Evolutionary conservation across 2,113 vertebrate genomes (phyloP).

Genomic region (Triplophysa siluroides): DNA sequence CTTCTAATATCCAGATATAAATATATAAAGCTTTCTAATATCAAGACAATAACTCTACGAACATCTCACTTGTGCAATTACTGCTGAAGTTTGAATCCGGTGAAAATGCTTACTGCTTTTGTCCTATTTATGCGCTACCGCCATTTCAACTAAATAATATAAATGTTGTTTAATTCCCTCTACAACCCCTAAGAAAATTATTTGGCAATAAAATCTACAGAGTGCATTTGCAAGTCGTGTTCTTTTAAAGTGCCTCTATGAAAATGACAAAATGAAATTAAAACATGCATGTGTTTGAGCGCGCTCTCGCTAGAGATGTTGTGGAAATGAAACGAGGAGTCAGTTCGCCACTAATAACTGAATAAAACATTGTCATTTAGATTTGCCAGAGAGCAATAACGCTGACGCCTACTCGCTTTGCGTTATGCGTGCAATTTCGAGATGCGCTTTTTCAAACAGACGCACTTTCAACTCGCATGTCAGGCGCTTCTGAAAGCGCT

Average conservation of each 20-base stretch:
- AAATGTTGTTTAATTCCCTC: conserved; percentile 67
- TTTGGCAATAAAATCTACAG: conserved; percentile 79
- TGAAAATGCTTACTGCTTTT: conserved; percentile 65
- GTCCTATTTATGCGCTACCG: conserved; percentile 69
- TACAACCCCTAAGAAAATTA: conserved; percentile 73
- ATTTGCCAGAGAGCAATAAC: conserved; percentile 86
- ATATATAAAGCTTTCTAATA: conserved; percentile 36
- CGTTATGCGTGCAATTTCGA: conserved; percentile 80
- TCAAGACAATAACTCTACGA: conserved; percentile 71
- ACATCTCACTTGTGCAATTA: conserved; percentile 63
- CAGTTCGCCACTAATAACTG: conserved; percentile 81
- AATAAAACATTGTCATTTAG: conserved; percentile 87
- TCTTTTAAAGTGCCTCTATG: conserved; percentile 81
- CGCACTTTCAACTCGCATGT: conserved; percentile 78
- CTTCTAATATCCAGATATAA: conserved; percentile 19
- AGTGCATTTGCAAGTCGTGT: conserved; percentile 76
- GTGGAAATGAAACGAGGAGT: conserved; percentile 78
- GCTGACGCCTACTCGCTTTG: conserved; percentile 78
- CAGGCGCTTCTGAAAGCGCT: conserved; percentile 64
- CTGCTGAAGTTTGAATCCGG: conserved; percentile 66
- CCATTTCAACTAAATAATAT: conserved; percentile 71
- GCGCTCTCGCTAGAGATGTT: conserved; percentile 74
- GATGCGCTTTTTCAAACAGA: conserved; percentile 76
- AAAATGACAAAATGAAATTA: conserved; percentile 90
- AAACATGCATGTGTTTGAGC: conserved; percentile 85